These are phyloP conservation scores for Sebastes matsubarae DNA, from an alignment of 2,797 vertebrate genomes.

Conservation along the genomic window DNA sequence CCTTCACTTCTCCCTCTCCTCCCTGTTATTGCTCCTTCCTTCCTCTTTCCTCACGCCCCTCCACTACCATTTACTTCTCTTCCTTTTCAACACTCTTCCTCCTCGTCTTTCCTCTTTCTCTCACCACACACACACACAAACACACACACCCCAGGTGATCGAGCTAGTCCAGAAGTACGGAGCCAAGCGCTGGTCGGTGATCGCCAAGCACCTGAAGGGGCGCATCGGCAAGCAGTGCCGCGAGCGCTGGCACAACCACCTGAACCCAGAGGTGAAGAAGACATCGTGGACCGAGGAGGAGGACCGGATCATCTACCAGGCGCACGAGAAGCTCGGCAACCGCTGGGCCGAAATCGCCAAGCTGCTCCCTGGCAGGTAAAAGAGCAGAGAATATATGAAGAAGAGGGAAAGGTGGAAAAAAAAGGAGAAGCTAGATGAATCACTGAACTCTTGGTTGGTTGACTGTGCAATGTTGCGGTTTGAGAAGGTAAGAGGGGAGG, in stretches of 20 bases:
- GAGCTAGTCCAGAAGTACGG: conserved; percentile 99
- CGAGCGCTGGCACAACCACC: conserved; percentile 99
- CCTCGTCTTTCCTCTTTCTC: conserved; percentile 34
- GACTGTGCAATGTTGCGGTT: conserved; percentile 47
- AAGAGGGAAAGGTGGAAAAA: conserved; percentile 3
- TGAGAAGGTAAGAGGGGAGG: conserved; percentile 25
- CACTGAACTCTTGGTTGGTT: conserved; percentile 48
- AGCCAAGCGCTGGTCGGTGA: conserved; percentile 98
- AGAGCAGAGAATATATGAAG: background rate
- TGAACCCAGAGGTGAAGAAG: conserved; percentile 99
- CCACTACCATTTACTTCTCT: conserved; percentile 48
- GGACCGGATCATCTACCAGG: conserved; percentile 99
- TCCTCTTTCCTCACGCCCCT: conserved; percentile 68
- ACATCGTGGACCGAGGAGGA: conserved; percentile 99
- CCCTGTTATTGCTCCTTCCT: conserved; percentile 68
- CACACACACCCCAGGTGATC: conserved; percentile 88
- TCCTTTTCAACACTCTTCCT: conserved; percentile 45
- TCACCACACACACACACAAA: background rate
- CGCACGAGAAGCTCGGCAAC: conserved; percentile 98
- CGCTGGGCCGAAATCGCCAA: conserved; percentile 99
- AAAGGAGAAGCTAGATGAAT: conserved; percentile 50
- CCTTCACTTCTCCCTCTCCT: conserved; percentile 66
- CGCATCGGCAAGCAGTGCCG: conserved; percentile 99
- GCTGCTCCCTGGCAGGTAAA: conserved; percentile 96
- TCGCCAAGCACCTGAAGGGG: conserved; percentile 98